These are phyloP conservation scores for Aldabrachelys gigantea DNA, from an alignment of 2,113 vertebrate species.

Conservation along the genomic window DNA sequence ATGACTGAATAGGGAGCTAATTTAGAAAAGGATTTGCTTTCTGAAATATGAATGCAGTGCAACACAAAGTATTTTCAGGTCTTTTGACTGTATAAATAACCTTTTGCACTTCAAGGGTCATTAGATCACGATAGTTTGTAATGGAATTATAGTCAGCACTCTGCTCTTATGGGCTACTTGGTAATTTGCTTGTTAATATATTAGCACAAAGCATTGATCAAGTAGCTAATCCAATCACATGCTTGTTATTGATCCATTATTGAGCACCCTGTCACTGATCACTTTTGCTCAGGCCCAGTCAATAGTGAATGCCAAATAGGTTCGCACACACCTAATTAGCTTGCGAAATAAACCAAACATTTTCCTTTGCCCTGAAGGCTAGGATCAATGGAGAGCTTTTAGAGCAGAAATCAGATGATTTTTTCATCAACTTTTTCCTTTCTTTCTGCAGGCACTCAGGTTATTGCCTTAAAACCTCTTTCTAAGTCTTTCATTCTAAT, in stretches of 20 bases:
- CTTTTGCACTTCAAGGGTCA: constrained; percentile 79
- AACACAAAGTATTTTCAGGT: constrained; percentile 69
- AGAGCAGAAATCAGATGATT: constrained; percentile 90
- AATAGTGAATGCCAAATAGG: constrained; percentile 90
- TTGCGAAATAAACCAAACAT: constrained; percentile 97
- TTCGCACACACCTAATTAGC: constrained; percentile 94
- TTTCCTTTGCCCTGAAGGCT: constrained; percentile 90
- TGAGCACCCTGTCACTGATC: constrained; percentile 88
- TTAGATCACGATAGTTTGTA: constrained; percentile 82
- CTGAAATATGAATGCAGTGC: constrained; percentile 44
- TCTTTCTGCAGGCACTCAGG: constrained; percentile 69
- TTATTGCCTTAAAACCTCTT: constrained; percentile 74
- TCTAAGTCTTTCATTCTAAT: constrained; percentile 76
- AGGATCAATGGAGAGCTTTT: constrained; percentile 91
- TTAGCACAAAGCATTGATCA: constrained; percentile 95
- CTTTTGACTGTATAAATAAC: constrained; percentile 81
- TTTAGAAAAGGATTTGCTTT: constrained; percentile 61
- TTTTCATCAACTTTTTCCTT: constrained; percentile 81
- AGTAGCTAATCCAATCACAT: constrained; percentile 95
- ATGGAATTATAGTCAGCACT: constrained; percentile 83
- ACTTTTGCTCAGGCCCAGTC: constrained; percentile 87
- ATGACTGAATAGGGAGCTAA: constrained; percentile 51
- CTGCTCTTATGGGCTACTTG: constrained; percentile 78
- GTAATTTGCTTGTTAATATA: constrained; percentile 99
- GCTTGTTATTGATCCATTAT: constrained; percentile 91